Percentiles rank a stretch among this genome's conserved stretches.
Evolutionary conservation across 2,797 vertebrate species (phyloP).

Genomic region (Rhincodon typus): DNA sequence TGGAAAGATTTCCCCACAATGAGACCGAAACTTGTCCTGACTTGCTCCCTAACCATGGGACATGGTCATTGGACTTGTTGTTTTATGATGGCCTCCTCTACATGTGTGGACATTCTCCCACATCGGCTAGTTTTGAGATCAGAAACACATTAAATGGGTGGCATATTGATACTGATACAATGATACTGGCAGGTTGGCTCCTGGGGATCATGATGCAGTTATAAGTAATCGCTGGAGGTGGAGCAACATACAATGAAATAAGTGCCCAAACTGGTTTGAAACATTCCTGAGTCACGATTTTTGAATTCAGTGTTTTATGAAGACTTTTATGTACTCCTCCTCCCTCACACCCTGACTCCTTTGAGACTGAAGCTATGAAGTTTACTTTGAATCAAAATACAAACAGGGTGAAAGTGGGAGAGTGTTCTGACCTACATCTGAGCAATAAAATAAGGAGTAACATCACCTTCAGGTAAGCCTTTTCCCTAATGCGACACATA

Average conservation of each 20-base stretch:
- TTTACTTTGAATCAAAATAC: not conserved
- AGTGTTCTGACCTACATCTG: not conserved
- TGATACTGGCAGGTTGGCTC: not conserved
- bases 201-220: not conserved
- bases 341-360: too few species aligned
- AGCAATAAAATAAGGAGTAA: not conserved
- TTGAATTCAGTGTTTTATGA: not conserved
- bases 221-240: not conserved
- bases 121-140: not conserved
- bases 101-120: not conserved
- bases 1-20: not conserved
- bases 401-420: not conserved
- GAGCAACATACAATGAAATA: not conserved
- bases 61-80: not conserved
- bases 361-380: not conserved
- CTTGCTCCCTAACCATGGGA: not conserved
- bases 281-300: not conserved
- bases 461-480: not conserved
- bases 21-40: not conserved
- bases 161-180: not conserved
- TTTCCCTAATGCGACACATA: not conserved
- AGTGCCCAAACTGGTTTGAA: not conserved
- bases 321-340: not conserved
- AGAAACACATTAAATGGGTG: slow-evolving; percentile 1
- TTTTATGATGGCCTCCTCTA: not conserved